phyloP scores from a whole-genome alignment of 1,140 invertebrate genomes.

The Papilio xuthus region DNA sequence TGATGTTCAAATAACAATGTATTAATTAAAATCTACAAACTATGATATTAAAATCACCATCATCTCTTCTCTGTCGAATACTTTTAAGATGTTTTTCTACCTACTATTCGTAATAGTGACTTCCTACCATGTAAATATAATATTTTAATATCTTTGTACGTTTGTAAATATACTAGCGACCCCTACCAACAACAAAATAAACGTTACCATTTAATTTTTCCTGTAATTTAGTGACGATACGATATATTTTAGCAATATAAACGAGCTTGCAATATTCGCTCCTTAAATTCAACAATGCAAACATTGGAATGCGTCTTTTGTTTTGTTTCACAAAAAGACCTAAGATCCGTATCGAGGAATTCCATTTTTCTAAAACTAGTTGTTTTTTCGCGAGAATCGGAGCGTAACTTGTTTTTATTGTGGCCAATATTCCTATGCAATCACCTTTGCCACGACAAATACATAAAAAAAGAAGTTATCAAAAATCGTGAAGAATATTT shows the following conservation, averaged over 20 bases:
- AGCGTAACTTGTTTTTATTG: constrained; percentile 38
- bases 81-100: too few species aligned
- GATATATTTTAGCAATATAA: too few species aligned
- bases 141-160: too few species aligned
- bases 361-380: constrained; percentile 49
- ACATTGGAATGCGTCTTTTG: constrained; percentile 41
- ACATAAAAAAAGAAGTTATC: not conserved
- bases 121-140: too few species aligned
- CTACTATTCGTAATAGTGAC: too few species aligned
- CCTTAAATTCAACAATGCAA: constrained; percentile 16
- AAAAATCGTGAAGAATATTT: not conserved
- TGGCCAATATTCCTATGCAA: not conserved
- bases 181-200: too few species aligned
- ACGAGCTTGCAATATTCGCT: not conserved
- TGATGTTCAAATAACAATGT: not conserved
- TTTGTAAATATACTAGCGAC: too few species aligned
- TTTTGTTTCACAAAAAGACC: constrained; percentile 51
- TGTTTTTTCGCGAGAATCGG: constrained; percentile 37
- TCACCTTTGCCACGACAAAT: not conserved
- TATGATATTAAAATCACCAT: not conserved
- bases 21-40: not conserved
- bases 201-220: too few species aligned
- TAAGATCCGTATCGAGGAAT: constrained; percentile 51
- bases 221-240: too few species aligned
- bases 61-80: not conserved